Evolutionary conservation across 1,140 invertebrate genomes (phyloP).

Genomic region (Drosophila hydei): DNA sequence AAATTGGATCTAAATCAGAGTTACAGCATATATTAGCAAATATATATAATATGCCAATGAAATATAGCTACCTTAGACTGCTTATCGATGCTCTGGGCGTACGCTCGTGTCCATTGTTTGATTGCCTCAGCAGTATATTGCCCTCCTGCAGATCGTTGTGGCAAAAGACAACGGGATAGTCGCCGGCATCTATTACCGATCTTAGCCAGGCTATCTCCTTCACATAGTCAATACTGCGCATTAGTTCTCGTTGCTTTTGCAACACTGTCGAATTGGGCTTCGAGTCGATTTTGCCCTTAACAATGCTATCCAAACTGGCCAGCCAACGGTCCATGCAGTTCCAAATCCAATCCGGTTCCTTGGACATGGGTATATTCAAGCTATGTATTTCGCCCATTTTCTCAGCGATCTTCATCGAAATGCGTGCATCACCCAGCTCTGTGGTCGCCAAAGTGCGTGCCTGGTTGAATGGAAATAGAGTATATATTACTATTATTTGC

Average conservation of each 20-base stretch:
- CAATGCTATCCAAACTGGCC: slow-evolving; percentile 84
- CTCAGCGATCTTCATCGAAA: slow-evolving; percentile 93
- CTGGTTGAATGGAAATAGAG: slow-evolving; percentile 78
- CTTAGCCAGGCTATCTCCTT: slow-evolving; percentile 88
- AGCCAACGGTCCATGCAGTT: slow-evolving; percentile 93
- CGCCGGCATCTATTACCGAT: slow-evolving; percentile 85
- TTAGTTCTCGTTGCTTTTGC: slow-evolving; percentile 63
- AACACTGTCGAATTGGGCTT: slow-evolving; percentile 56
- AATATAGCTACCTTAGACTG: slow-evolving; percentile 49
- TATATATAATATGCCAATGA: background rate
- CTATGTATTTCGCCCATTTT: slow-evolving; percentile 96
- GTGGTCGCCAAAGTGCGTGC: slow-evolving; percentile 92
- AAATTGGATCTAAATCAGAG: slow-evolving; percentile 54
- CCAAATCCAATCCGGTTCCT: slow-evolving; percentile 97
- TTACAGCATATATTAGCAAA: background rate
- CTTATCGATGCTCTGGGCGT: slow-evolving; percentile 54
- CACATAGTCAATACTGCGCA: slow-evolving; percentile 85
- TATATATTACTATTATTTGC: background rate
- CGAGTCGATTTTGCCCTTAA: slow-evolving; percentile 67
- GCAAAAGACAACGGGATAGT: slow-evolving; percentile 96
- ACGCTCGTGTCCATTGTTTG: slow-evolving; percentile 25
- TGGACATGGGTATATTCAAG: slow-evolving; percentile 96
- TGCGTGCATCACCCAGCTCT: slow-evolving; percentile 90
- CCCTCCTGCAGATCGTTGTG: slow-evolving; percentile 99
- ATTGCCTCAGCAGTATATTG: slow-evolving; percentile 83